Percentiles rank a stretch among this genome's conserved stretches.
These are phyloP conservation scores for Grammomys dolichurus DNA, from an alignment of 2,113 vertebrate species.

Conservation along the genomic window DNA sequence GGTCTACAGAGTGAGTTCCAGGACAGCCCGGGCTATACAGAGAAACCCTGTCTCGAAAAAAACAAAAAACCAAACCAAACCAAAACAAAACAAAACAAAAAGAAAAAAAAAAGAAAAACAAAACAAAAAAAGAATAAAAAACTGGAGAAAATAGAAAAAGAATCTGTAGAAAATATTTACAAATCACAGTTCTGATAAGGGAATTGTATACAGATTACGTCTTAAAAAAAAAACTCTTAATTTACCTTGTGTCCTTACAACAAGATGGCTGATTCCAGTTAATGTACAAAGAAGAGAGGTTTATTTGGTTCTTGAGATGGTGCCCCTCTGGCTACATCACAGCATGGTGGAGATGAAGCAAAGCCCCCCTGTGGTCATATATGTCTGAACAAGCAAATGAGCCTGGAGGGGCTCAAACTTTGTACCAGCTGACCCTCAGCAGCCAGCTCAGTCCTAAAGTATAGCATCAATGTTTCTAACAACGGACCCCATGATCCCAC, in stretches of 20 bases:
- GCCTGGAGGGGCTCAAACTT: not conserved
- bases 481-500: too few species aligned
- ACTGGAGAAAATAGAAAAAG: not conserved
- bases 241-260: not conserved
- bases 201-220: not conserved
- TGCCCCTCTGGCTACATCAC: not conserved
- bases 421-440: not conserved
- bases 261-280: not conserved
- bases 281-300: not conserved
- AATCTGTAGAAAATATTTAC: constrained; percentile 30
- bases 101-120: too few species aligned
- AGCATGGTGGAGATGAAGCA: not conserved
- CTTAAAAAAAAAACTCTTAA: not conserved
- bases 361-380: too few species aligned
- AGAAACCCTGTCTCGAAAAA: too few species aligned
- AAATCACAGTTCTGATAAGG: constrained; percentile 35
- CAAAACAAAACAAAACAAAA: too few species aligned
- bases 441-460: not conserved
- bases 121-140: not conserved
- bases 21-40: too few species aligned
- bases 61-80: too few species aligned
- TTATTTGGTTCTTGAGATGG: not conserved
- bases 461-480: not conserved
- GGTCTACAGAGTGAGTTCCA: too few species aligned
- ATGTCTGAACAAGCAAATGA: not conserved